Conservation (phyloP, 2,797 vertebrate genomes). For the Poeciliopsis turneri region DNA sequence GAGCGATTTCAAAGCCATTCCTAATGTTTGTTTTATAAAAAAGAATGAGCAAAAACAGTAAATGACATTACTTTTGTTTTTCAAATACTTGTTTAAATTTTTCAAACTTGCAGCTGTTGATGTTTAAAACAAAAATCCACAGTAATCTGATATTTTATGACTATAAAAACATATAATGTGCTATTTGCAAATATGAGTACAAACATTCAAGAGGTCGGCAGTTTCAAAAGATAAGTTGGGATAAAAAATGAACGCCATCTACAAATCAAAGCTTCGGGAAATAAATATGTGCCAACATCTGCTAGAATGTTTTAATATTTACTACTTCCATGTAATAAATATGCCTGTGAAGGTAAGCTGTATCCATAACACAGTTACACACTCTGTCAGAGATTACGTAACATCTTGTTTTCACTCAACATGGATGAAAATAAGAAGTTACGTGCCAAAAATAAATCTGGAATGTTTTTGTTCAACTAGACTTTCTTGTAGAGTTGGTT, state of each 20-base stretch:
- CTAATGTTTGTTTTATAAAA: neutral
- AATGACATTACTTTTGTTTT: neutral
- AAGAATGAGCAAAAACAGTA: neutral
- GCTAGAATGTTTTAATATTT: neutral
- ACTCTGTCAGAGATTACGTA: neutral
- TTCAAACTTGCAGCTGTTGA: neutral
- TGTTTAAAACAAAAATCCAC: neutral
- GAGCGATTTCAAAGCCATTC: neutral
- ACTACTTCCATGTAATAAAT: neutral
- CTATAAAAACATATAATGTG: neutral
- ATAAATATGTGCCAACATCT: neutral
- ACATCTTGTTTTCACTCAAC: neutral
- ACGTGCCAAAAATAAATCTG: neutral
- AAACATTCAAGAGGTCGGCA: neutral
- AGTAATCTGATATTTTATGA: neutral
- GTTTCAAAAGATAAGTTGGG: neutral
- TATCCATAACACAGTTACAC: neutral
- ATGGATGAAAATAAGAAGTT: neutral
- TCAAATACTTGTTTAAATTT: neutral
- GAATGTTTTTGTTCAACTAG: neutral
- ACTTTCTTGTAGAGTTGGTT: slow-evolving; percentile 39
- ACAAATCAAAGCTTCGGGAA: neutral
- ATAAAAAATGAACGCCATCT: neutral
- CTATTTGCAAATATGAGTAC: neutral
- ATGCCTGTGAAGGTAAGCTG: neutral